A percentile compares a stretch with the other conserved stretches of the same genome.
These are phyloP conservation scores for Megaceryle alcyon DNA, from an alignment of 2,797 vertebrate genomes.

Conservation along the genomic window DNA sequence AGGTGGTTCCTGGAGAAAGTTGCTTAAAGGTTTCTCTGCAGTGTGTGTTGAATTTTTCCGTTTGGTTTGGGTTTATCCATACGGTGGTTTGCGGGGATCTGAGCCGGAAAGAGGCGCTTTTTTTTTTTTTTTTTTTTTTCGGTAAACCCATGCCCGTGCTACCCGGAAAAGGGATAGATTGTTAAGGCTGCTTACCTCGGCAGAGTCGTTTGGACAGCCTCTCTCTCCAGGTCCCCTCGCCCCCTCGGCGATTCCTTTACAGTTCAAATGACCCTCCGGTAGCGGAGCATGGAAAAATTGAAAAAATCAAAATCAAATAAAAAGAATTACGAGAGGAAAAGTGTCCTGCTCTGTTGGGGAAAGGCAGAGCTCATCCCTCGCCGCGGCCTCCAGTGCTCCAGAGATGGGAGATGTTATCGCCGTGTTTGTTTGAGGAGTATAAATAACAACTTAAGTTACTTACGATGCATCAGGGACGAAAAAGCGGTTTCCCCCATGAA, in stretches of 20 bases:
- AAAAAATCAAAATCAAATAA: conserved; percentile 35
- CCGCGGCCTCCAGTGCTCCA: conserved; percentile 52
- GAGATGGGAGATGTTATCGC: conserved; percentile 41
- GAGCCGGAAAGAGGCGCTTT: neutral
- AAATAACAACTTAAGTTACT: conserved; percentile 67
- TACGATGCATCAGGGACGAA: conserved; percentile 42
- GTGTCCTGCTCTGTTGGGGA: conserved; percentile 62
- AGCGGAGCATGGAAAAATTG: conserved; percentile 45
- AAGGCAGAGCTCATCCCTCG: conserved; percentile 74
- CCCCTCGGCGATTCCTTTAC: conserved; percentile 55
- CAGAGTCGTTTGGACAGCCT: conserved; percentile 58
- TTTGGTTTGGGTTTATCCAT: neutral
- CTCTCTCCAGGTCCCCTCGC: conserved; percentile 62
- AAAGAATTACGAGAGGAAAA: conserved; percentile 66
- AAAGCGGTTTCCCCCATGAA: conserved; percentile 26
- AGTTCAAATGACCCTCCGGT: conserved; percentile 70
- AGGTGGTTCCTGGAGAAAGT: conserved; percentile 64
- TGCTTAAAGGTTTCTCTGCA: conserved; percentile 20
- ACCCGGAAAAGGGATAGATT: conserved; percentile 13
- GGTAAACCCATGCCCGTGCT: neutral
- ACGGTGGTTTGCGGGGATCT: neutral
- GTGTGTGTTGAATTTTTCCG: neutral
- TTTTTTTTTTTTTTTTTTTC: too few relatives aligned
- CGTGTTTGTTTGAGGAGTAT: conserved; percentile 35
- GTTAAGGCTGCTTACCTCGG: conserved; percentile 76